Evolutionary conservation across 2,113 vertebrate genomes (phyloP).

Genomic region (Boulengeromyrus knoepffleri): DNA sequence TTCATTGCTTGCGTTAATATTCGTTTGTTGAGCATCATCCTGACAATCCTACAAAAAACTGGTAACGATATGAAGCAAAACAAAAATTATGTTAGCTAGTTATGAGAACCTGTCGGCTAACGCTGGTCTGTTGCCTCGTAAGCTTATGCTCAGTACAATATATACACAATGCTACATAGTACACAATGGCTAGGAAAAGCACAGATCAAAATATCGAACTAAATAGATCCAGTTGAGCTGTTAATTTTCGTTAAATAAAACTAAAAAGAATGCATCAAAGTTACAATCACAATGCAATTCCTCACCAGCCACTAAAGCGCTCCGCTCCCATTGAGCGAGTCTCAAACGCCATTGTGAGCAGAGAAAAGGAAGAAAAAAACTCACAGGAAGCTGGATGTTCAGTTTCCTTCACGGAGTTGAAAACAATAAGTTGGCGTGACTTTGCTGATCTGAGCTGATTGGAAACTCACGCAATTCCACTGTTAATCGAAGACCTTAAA

Average conservation of each 20-base stretch:
- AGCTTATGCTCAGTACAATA: not conserved
- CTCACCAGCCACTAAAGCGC: not conserved
- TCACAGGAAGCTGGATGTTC: not conserved
- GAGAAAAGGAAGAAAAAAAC: not conserved
- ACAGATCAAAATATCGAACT: not conserved
- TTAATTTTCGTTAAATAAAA: not conserved
- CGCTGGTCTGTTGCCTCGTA: not conserved
- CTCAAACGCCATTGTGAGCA: not conserved
- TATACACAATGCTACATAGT: not conserved
- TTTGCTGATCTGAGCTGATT: not conserved
- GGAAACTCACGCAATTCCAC: not conserved
- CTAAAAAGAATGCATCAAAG: not conserved
- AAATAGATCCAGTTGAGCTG: not conserved
- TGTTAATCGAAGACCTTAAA: not conserved
- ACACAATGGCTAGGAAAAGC: not conserved
- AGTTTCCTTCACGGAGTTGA: not conserved
- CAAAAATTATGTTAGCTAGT: not conserved
- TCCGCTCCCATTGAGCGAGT: not conserved
- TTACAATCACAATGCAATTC: not conserved
- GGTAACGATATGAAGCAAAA: not conserved
- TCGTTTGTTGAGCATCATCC: not conserved
- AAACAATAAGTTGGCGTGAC: not conserved
- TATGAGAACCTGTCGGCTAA: not conserved
- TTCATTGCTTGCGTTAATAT: not conserved
- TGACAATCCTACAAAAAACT: not conserved